Percentiles rank a stretch among this genome's conserved stretches.
Evolutionary conservation across 2,113 vertebrate genomes (phyloP).

Genomic region (Jacana jacana): DNA sequence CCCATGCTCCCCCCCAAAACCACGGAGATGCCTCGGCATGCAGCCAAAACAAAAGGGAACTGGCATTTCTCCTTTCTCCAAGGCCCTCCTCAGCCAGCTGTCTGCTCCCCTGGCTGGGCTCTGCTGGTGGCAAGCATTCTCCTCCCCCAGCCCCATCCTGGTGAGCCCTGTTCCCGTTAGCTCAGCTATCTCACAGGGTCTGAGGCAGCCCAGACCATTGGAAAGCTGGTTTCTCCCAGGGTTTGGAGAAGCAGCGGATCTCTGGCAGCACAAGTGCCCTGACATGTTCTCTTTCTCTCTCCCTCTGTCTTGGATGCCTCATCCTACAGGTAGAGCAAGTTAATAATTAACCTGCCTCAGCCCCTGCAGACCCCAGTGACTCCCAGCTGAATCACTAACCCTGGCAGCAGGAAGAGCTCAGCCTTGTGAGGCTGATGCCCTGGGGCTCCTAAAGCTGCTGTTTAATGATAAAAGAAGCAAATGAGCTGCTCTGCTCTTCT

Average conservation of each 20-base stretch:
- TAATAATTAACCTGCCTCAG: not conserved
- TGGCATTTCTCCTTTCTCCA: not conserved
- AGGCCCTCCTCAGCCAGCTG: not conserved
- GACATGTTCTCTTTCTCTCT: not conserved
- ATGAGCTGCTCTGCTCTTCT: not conserved
- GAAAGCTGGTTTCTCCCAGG: not conserved
- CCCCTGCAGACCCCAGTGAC: slow-evolving; percentile 31
- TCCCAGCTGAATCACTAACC: slow-evolving; percentile 28
- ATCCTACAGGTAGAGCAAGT: slow-evolving; percentile 35
- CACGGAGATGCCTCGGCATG: accelerated
- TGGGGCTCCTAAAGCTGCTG: not conserved
- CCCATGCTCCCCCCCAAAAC: not conserved
- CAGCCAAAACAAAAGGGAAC: not conserved
- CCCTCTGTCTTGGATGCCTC: not conserved
- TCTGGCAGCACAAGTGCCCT: not conserved
- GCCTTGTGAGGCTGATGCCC: not conserved
- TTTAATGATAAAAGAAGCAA: not conserved
- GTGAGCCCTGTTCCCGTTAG: not conserved
- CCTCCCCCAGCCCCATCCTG: not conserved
- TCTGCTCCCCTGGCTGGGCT: not conserved
- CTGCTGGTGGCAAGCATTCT: not conserved
- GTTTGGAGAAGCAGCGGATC: not conserved
- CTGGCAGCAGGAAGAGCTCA: slow-evolving; percentile 11
- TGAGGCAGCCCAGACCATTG: accelerated
- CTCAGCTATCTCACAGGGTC: not conserved